Base-by-base conservation (phyloP, 2,113 vertebrate genomes). In the Dicerorhinus sumatrensis region DNA sequence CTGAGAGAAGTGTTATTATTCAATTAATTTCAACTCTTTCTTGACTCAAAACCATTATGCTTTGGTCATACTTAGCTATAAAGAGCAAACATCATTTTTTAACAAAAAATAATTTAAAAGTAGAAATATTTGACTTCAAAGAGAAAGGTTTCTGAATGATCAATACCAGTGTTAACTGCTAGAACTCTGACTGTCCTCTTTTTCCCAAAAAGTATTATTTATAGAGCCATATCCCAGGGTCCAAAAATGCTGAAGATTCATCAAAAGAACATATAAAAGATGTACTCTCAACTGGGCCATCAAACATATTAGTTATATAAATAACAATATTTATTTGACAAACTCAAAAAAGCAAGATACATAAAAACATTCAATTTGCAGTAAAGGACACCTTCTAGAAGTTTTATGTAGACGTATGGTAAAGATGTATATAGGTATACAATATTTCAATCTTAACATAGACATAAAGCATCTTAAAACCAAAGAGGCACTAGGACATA, bases 321-420 rank as follows among this genome's bases (percentile, higher is more conserved):
- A 90, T 91, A 94, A 67, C 39, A 79, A 58, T 89, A 96, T 89
- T 88, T 97, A 79, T 67, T 95, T 89, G 76, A 83, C 33, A 96
- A 96, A 83, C 14, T 86, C 36, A 93, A 89, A 97, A 97, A 90
- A 75, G 8, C 25, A 81, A 29, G 54, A 67, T 77, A 33, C 72
- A 89, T 97, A 93, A 89, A 97, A 96, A 87, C 46, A 94, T 67
- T 96, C 39, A 84, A 76, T 79, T 94, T 91, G 29, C 17, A 86
- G 39, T 85, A 96, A 96, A 96, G 18, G 14, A 81, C 33, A 31
- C 2, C 8, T 87, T 89, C n/a, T 36, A 84, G 60, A 88, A 42
- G 9, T 81, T 87, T 97, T 82, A 90, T 82, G n/a, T 69, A 56
- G 39, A 86, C 72, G 6, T 39, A 73, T 90, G 17, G 72, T 94